Base-by-base conservation (phyloP, 2,888 invertebrate species). In the Drosophila buzzatii region DNA sequence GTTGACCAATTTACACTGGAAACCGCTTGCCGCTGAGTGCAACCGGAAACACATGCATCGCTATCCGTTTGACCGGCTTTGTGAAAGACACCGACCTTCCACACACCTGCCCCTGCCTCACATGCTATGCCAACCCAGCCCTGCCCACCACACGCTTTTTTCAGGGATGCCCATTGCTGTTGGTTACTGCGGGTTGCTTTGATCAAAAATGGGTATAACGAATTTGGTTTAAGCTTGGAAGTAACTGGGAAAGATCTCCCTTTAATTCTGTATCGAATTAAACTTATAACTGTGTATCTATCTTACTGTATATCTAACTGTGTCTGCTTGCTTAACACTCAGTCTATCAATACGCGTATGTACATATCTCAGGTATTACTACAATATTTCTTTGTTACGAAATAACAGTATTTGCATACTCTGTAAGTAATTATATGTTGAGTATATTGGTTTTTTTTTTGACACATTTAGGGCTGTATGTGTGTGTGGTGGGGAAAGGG, bases 1-100 rank as follows among this genome's bases (percentile, higher is more conserved):
- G 90, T 85, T 89, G 90, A 78, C 88, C 90, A 91, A 90, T 91
- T 90, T 90, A 81, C 87, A 85, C 82, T 83, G 85, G 57, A 69
- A 73, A 75, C 66, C 71, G 79, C 81, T 81, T 77, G 85, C 74
- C 76, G 73, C 68, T 87, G 89, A 87, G 89, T 89, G 87, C 83
- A 87, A 89, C 86, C 86, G 86, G 86, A 86, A 89, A 73, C 85
- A 82, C 76, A 85, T 81, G 73, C 79, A 79, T 55, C 76, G 42
- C 73, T 61, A 66, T 56, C 44, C 62, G 52, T n/a, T 10, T 23
- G 9, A 53, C 23, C 23, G 23, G 53, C 53, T 33, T n/a, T 35
- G 18, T 49, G 49, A 33, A 49, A 33, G 49, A 33, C n/a, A 18
- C 8, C 23, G 7, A 16, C n/a, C 41, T 20, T 7, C 6, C 2